Evolutionary conservation across 2,113 vertebrate genomes (phyloP), one percentile per base, ranked within the genome.

Genomic region (Thalassarche chlororhynchos): DNA sequence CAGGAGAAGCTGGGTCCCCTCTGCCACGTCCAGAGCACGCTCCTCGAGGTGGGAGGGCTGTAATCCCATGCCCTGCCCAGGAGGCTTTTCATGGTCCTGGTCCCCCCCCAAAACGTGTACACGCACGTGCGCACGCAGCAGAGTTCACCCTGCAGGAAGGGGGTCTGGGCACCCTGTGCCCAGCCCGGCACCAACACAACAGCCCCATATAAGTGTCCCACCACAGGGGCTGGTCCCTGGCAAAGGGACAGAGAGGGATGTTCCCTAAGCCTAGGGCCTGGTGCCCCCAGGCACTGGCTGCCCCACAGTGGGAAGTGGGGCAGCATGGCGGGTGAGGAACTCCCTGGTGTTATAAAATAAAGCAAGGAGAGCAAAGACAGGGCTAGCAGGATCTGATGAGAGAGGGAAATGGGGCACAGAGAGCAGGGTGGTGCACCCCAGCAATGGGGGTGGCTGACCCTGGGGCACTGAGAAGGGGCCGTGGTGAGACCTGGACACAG

Each of bases 71-170:
- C 17, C 23, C 12, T 38, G 32, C 23, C 54, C 17, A 6, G 1
- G 5, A 80, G 49, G 44, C 5, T 65, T 62, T 88, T 58, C 3
- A 10, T 2, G 6, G 15, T 14, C 32, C 46, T 3, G 1, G 3
- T 2, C 0, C 2, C n/a, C n/a, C 9, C 25, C 5, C 17, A 25
- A 68, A 64, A 42, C 4, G 3, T 2, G 0, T 26, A 16, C 15
- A 10, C 2, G 3, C 23, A 36, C 5, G 4, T 5, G 32, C 1
- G 4, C n/a, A 57, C 1, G 3, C 28, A 83, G 38, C 31, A 76
- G n/a, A 69, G 21, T 8, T 87, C 55, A 57, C 9, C 9, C 36
- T 18, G 40, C 29, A 46, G 49, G 14, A 87, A 68, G 32, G 2
- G 12, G 20, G 6, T 28, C 17, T 49, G 38, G 38, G 47, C 14